Evolutionary conservation across 2,888 invertebrate genomes (phyloP).

Genomic region (Hemistola chrysoprasaria): DNA sequence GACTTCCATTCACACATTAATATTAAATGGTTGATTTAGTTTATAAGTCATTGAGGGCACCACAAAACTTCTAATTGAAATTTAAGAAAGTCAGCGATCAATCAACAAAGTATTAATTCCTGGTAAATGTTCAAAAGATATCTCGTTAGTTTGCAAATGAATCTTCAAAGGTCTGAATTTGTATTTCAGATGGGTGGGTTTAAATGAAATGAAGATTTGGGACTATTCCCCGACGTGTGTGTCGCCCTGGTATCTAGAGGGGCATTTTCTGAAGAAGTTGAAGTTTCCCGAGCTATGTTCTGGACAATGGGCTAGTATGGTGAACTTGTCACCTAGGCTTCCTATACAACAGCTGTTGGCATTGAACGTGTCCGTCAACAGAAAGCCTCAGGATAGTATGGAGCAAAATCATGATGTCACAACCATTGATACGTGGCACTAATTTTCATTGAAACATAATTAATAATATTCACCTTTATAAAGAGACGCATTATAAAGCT

Average conservation of each 20-base stretch:
- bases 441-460: conserved; percentile 9
- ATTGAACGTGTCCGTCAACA: conserved; percentile 73
- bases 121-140: conserved; percentile 7
- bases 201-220: conserved; percentile 85
- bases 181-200: conserved; percentile 84
- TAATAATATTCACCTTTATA: too few relatives aligned
- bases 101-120: background rate
- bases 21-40: too few relatives aligned
- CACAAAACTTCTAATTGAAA: background rate
- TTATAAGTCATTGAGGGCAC: background rate
- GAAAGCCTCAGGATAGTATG: conserved; percentile 75
- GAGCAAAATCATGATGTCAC: conserved; percentile 71
- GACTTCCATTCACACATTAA: too few relatives aligned
- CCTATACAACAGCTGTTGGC: conserved; percentile 80
- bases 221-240: conserved; percentile 87
- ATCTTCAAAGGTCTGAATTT: conserved; percentile 10
- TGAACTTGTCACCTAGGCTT: conserved; percentile 85
- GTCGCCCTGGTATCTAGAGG: conserved; percentile 87
- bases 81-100: too few relatives aligned
- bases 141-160: conserved; percentile 5
- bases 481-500: too few relatives aligned
- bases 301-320: conserved; percentile 91
- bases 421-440: conserved; percentile 62
- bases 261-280: conserved; percentile 85
- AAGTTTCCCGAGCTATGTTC: conserved; percentile 88